Evolutionary conservation across 2,888 invertebrate species (phyloP), one percentile per base, ranked within the genome.

Genomic region (Tipula unca): DNA sequence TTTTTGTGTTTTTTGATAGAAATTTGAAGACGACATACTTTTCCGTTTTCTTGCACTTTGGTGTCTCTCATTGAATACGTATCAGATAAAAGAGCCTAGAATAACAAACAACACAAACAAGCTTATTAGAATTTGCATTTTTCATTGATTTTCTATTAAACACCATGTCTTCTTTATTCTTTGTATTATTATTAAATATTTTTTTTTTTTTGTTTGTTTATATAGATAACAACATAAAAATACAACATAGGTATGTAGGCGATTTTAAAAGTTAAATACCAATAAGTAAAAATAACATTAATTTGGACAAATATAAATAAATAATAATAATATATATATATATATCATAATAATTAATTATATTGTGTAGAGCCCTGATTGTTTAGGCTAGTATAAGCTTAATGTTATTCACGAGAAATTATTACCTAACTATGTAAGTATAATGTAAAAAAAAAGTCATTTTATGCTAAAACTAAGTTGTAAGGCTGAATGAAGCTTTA

Each of bases 1-100:
- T 69, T 69, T 69, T 69, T 69, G 69, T 69, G 20, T 25, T 20
- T 69, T 69, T 69, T 69, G 8, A 10, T 69, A 69, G 13, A 69
- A 69, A 69, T 83, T 83, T 83, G 32, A 83, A 83, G 35, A 83
- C 83, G 90, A 91, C 92, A 91, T 89, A 96, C 95, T 93, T 96
- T 96, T 86, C 96, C 96, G 91, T 96, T 97, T 92, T 96, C 96
- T 92, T 96, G 96, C 87, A 96, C 95, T 89, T 95, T 91, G 87
- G 92, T 92, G 87, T 93, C 92, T 88, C 92, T 91, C 87, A 92
- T 90, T 86, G 92, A 92, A 89, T 92, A 93, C 88, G 92, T 92
- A 89, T 93, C 93, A 87, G 92, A 91, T 90, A 94, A 92, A 91
- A 94, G 93, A 90, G 93, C 93, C 93, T 93, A 91, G 89, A 92